phyloP scores from a whole-genome alignment of 53 echinoderm and acorn worm genomes.

The Holothuria scabra region DNA sequence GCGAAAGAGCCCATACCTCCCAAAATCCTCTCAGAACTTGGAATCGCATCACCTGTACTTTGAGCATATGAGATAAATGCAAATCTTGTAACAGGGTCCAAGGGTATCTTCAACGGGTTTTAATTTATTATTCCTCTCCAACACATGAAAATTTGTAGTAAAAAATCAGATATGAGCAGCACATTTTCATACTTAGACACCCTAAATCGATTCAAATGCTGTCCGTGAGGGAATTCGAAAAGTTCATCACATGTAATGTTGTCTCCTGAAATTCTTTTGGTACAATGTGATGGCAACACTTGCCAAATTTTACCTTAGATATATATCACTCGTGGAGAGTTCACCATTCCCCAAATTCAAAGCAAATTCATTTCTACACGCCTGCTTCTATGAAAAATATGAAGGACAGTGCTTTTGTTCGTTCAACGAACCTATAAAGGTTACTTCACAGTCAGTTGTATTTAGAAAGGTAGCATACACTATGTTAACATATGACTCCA shows the following conservation, averaged over 20 bases:
- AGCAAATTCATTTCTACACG: not conserved
- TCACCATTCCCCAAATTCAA: not conserved
- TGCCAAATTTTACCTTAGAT: not conserved
- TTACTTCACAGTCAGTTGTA: slow-evolving; percentile 2
- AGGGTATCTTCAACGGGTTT: too few species aligned
- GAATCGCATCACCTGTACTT: too few species aligned
- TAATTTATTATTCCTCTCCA: too few species aligned
- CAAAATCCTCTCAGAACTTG: too few species aligned
- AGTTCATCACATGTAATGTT: not conserved
- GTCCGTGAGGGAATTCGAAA: too few species aligned
- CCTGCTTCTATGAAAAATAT: not conserved
- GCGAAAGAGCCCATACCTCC: too few species aligned
- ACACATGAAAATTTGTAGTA: too few species aligned
- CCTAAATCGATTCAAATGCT: too few species aligned
- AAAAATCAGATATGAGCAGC: too few species aligned
- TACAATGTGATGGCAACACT: not conserved
- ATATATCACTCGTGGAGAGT: not conserved
- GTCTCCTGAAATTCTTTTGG: not conserved
- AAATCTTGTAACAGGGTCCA: too few species aligned
- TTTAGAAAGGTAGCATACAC: not conserved
- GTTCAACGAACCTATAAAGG: not conserved
- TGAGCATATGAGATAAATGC: too few species aligned
- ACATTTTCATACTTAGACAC: too few species aligned
- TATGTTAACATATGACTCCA: slow-evolving; percentile 3
- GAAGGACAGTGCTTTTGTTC: not conserved